Base-by-base conservation (phyloP, 1,140 invertebrate species). In the Cepaea nemoralis region DNA sequence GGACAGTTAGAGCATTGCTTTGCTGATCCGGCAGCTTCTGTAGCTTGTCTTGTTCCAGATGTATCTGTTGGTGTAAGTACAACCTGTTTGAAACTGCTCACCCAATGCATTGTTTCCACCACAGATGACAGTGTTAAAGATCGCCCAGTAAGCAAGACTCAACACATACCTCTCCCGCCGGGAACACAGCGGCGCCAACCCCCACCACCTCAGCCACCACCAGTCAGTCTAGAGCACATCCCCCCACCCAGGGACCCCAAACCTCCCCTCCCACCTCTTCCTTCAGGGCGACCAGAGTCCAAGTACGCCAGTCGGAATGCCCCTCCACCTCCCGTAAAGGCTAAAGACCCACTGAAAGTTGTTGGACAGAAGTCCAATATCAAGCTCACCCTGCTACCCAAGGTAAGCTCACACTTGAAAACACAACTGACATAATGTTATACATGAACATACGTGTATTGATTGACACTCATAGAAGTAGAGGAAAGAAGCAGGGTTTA, bases 351-450 rank as follows among this genome's bases (percentile, higher is more conserved):
- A 24, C 63, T 87, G 70, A 87, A 92, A 88, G 84, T 92, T 35
- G 90, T 92, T 33, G 93, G 93, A 19, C 93, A 94, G 59, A 95
- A 95, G 85, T 93, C 94, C 48, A 94, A 94, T 86, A 95, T 95
- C 50, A 95, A 95, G 89, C 87, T 95, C 73, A 95, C 94, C 31
- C 88, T 95, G 14, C 83, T 91, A 39, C 90, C 85, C 80, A 92
- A 91, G 87, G 91, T 91, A 84, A 82, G 80, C n/a, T 45, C 8
- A 45, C 42, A n/a, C n/a, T n/a, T n/a, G n/a, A n/a, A n/a, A n/a
- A n/a, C n/a, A n/a, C n/a, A n/a, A n/a, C n/a, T n/a, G n/a, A n/a
- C n/a, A n/a, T n/a, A n/a, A n/a, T n/a, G n/a, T n/a, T n/a, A n/a
- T n/a, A n/a, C n/a, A n/a, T n/a, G n/a, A n/a, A n/a, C n/a, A n/a